phyloP scores from a whole-genome alignment of 23 tunicate species.

The Halocynthia aurantium region DNA sequence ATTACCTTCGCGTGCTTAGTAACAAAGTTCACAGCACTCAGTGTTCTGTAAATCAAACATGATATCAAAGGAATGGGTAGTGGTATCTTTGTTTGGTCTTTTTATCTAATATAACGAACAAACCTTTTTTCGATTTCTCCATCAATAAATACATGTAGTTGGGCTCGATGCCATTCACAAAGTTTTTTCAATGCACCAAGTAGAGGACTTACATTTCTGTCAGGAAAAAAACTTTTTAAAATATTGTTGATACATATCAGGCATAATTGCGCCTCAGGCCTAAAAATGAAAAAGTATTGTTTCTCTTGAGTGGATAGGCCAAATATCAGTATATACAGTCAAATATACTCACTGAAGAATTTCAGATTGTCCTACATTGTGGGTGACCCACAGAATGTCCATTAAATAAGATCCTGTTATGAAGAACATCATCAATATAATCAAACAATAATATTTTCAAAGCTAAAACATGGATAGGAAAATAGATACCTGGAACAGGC shows the following conservation, averaged over 20 bases:
- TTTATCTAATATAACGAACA: no score
- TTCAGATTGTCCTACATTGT: no score
- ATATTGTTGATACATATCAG: background rate
- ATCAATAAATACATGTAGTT: conserved; percentile 1
- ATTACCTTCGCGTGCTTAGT: background rate
- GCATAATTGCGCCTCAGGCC: no score
- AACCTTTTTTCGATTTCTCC: background rate
- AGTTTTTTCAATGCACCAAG: conserved; percentile 54
- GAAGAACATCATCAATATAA: background rate
- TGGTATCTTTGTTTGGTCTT: no score
- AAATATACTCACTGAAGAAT: no score
- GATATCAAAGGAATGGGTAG: no score
- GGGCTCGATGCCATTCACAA: conserved; percentile 52
- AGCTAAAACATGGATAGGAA: no score
- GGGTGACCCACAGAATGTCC: background rate
- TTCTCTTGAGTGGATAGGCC: no score
- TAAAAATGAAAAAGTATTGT: no score
- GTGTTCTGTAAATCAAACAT: no score
- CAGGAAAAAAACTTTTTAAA: background rate
- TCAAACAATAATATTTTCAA: no score
- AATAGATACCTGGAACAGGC: background rate
- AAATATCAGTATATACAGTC: background rate
- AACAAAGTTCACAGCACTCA: background rate
- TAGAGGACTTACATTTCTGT: conserved; percentile 12
- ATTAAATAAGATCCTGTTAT: conserved; percentile 8